Percentiles rank a stretch among this genome's conserved stretches.
Conservation (phyloP, 1,140 invertebrate genomes). For the Bemisia tabaci region DNA sequence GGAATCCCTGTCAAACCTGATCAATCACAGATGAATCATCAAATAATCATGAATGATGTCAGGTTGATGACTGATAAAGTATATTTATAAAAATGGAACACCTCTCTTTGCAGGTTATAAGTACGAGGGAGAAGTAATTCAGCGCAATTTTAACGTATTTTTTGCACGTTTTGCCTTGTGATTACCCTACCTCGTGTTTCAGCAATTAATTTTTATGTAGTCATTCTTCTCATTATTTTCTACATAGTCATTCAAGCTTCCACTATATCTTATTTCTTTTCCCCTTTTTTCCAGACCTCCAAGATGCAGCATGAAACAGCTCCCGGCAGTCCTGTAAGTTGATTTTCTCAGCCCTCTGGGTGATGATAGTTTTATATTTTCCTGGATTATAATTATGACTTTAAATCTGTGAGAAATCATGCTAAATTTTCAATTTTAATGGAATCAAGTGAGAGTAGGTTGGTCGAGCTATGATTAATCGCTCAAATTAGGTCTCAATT, state of each 20-base stretch:
- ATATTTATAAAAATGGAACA: no score
- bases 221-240: neutral
- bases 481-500: neutral
- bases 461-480: neutral
- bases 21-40: no score
- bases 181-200: neutral
- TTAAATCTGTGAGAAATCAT: neutral
- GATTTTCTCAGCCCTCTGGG: neutral
- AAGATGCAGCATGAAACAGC: neutral
- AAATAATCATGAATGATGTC: no score
- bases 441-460: no score
- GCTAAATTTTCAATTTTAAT: neutral
- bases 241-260: neutral
- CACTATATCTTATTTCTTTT: neutral
- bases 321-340: neutral
- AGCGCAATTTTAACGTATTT: no score
- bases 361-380: neutral
- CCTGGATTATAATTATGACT: neutral
- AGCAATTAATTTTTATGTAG: neutral
- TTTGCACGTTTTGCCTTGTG: neutral
- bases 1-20: no score
- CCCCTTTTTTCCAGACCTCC: neutral
- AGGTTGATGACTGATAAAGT: no score
- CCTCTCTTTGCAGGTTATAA: neutral
- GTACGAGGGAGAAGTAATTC: no score